Evolutionary conservation across 2,888 invertebrate species (phyloP).

Genomic region (Halocaridina rubra): DNA sequence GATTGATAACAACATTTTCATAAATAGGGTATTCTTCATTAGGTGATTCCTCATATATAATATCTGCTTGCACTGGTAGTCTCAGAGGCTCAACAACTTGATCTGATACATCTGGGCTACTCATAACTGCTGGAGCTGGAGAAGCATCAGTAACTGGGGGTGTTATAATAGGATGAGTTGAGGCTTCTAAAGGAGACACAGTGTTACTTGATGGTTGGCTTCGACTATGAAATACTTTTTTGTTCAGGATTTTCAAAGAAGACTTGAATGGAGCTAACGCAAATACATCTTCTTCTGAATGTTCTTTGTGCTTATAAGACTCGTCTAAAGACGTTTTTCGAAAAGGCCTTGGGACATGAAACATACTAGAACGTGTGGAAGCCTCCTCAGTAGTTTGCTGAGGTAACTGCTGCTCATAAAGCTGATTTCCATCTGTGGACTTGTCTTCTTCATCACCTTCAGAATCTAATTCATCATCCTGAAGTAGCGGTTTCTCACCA

Average conservation of each 20-base stretch:
- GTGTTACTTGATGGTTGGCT: conserved; percentile 59
- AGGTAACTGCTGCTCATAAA: neutral
- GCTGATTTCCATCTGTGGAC: neutral
- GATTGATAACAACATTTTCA: conserved; percentile 55
- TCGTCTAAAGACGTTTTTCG: conserved; percentile 46
- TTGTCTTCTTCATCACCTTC: conserved; percentile 68
- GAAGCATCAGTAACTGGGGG: conserved; percentile 39
- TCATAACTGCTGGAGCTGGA: conserved; percentile 13
- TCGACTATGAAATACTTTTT: conserved; percentile 48
- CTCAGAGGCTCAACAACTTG: conserved; percentile 15
- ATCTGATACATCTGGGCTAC: conserved; percentile 40
- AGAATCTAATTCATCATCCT: conserved; percentile 82
- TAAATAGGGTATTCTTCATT: conserved; percentile 62
- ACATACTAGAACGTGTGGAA: neutral
- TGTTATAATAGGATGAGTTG: conserved; percentile 39
- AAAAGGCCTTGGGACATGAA: conserved; percentile 39
- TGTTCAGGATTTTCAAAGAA: conserved; percentile 43
- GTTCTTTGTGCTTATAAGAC: conserved; percentile 21
- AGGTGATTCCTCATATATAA: conserved; percentile 62
- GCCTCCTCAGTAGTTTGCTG: neutral
- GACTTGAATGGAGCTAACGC: conserved; percentile 60
- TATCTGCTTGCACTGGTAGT: conserved; percentile 39
- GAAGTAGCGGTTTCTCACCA: conserved; percentile 79
- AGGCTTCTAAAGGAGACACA: conserved; percentile 46
- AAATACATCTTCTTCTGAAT: conserved; percentile 60